phyloP scores from a whole-genome alignment of 2,888 invertebrate species.

The Ennomos erosarius region DNA sequence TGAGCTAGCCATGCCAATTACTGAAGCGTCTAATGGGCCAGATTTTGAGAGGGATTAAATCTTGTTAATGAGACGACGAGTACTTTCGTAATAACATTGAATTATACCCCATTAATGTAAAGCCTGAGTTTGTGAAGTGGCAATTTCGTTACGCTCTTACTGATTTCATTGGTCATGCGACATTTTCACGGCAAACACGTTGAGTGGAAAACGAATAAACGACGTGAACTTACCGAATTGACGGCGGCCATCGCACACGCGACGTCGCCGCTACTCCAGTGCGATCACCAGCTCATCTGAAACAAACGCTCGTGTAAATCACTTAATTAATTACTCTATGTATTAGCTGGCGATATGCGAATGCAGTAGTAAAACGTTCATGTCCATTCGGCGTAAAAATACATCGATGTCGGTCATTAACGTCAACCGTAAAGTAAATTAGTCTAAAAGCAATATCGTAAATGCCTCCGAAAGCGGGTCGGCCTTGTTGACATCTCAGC shows the following conservation, averaged over 20 bases:
- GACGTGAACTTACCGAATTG: slow-evolving; percentile 84
- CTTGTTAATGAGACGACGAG: slow-evolving; percentile 56
- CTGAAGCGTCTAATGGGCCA: slow-evolving; percentile 57
- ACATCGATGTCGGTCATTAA: slow-evolving; percentile 48
- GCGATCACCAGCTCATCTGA: slow-evolving; percentile 70
- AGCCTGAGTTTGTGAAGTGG: slow-evolving; percentile 45
- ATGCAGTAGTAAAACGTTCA: slow-evolving; percentile 34
- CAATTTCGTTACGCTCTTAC: slow-evolving; percentile 40
- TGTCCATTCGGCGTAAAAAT: slow-evolving; percentile 41
- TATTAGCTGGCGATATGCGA: slow-evolving; percentile 20
- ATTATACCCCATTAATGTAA: slow-evolving; percentile 56
- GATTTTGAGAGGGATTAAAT: slow-evolving; percentile 60
- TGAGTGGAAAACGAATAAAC: slow-evolving; percentile 25
- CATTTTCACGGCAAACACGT: slow-evolving; percentile 30
- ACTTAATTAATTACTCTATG: slow-evolving; percentile 37
- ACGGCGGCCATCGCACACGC: slow-evolving; percentile 87
- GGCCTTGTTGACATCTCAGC: slow-evolving; percentile 74
- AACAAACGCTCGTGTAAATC: slow-evolving; percentile 59
- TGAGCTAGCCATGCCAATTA: slow-evolving; percentile 69
- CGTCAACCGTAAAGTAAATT: slow-evolving; percentile 69
- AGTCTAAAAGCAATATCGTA: slow-evolving; percentile 72
- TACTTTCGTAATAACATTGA: slow-evolving; percentile 53
- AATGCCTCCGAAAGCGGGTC: slow-evolving; percentile 62
- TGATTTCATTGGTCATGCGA: slow-evolving; percentile 35
- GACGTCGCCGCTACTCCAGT: slow-evolving; percentile 55